Base-by-base conservation (phyloP, 2,797 vertebrate species). In the Phoeniculus purpureus region DNA sequence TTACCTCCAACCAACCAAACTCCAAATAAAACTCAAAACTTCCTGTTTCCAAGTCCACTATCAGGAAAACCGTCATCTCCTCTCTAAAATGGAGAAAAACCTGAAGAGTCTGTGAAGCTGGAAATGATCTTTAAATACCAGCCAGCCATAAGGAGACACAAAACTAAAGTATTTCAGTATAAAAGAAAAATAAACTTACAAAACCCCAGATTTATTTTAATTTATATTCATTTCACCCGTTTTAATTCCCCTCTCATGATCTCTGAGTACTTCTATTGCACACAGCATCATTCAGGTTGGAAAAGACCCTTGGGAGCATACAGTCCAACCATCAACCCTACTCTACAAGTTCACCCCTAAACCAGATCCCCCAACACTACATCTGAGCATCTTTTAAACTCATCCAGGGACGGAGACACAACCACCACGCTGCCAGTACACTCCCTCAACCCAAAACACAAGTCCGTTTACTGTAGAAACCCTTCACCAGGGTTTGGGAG, bases 391-490 rank as follows among this genome's bases (percentile, higher is more conserved):
- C n/a, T n/a, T n/a, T n/a, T n/a, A n/a, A n/a, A n/a, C n/a, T n/a
- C n/a, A n/a, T n/a, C n/a, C n/a, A n/a, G n/a, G n/a, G n/a, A n/a
- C n/a, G n/a, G n/a, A n/a, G n/a, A n/a, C n/a, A n/a, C n/a, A n/a
- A n/a, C n/a, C n/a, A n/a, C n/a, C n/a, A n/a, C n/a, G n/a, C 37
- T 12, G 37, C 8, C 37, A 61, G 5, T 65, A 47, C 34, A 47
- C 29, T 22, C 47, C n/a, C 27, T 76, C 76, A 60, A 83, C 20
- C 55, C 52, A 85, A 91, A 91, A 91, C 93, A 56, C 15, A 48
- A 48, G 78, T 12, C 8, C 8, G 7, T 87, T 87, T 88, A 74
- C 54, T 67, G 64, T 5, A 12, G 70, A 89, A 95, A 96, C n/a
- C 3, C 16, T 85, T 83, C 94, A 64, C 64, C 72, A 54, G 22